A percentile compares a stretch with the other conserved stretches of the same genome.
Conservation (phyloP, 2,113 vertebrate species). For the Festucalex cinctus region DNA sequence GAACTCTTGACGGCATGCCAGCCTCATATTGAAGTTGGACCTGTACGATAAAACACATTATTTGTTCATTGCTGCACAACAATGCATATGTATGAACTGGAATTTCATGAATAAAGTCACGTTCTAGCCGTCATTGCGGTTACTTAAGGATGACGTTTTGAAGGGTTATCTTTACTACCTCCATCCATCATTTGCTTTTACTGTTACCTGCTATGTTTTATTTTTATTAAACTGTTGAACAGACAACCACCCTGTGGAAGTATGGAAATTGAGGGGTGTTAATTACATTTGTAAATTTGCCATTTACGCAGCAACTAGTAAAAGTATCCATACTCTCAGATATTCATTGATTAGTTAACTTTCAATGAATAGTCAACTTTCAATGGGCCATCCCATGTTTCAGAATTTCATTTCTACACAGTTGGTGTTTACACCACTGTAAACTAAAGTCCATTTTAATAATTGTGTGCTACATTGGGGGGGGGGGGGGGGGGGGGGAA, state of each 20-base stretch:
- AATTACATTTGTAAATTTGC: too few species aligned
- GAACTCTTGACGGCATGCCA: slow-evolving; percentile 50
- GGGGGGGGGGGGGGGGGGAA: not conserved
- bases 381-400: too few species aligned
- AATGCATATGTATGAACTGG: slow-evolving; percentile 50
- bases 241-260: not conserved
- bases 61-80: slow-evolving; percentile 35
- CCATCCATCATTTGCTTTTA: not conserved
- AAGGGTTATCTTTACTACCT: slow-evolving; percentile 5
- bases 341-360: too few species aligned
- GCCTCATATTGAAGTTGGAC: slow-evolving; percentile 73
- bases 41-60: slow-evolving; percentile 15
- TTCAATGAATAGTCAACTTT: too few species aligned
- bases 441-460: not conserved
- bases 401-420: too few species aligned
- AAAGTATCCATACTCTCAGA: too few species aligned
- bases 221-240: not conserved
- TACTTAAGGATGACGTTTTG: not conserved
- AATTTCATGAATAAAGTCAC: slow-evolving; percentile 59
- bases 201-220: not conserved
- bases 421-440: too few species aligned
- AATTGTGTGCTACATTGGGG: not conserved
- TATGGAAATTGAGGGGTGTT: not conserved
- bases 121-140: slow-evolving; percentile 43
- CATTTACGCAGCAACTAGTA: too few species aligned